phyloP scores from a whole-genome alignment of 2,888 invertebrate species.

The Rugalucina vietnamica region DNA sequence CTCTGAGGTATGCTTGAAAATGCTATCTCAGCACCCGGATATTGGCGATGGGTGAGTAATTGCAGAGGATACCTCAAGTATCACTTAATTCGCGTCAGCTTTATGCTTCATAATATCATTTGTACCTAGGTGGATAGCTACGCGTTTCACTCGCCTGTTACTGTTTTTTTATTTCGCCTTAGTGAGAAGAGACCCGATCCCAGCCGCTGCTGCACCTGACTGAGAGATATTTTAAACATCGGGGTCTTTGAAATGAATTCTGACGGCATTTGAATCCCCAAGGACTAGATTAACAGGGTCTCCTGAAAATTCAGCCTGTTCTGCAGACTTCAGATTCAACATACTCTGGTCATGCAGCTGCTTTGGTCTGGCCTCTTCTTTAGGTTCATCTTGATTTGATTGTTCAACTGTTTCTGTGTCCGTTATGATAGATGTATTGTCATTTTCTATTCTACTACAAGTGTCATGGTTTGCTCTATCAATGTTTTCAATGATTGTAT shows the following conservation, averaged over 20 bases:
- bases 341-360: background rate
- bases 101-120: background rate
- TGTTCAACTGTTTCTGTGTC: background rate
- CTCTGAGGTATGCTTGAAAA: background rate
- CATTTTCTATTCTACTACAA: too few relatives aligned
- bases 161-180: background rate
- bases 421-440: too few relatives aligned
- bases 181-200: background rate
- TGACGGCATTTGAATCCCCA: background rate
- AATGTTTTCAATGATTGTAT: background rate
- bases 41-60: background rate
- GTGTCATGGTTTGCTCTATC: background rate
- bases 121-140: slow-evolving; percentile 6
- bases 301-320: too few relatives aligned
- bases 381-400: background rate
- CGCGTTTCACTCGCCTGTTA: background rate
- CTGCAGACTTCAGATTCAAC: background rate
- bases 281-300: background rate
- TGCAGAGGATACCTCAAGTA: background rate
- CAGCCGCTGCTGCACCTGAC: background rate
- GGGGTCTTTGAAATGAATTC: slow-evolving; percentile 1
- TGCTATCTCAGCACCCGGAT: background rate
- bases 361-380: background rate
- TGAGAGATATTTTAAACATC: background rate
- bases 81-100: background rate